Base-by-base conservation (phyloP, 1,140 invertebrate genomes). In the Sesamia nonagrioides region DNA sequence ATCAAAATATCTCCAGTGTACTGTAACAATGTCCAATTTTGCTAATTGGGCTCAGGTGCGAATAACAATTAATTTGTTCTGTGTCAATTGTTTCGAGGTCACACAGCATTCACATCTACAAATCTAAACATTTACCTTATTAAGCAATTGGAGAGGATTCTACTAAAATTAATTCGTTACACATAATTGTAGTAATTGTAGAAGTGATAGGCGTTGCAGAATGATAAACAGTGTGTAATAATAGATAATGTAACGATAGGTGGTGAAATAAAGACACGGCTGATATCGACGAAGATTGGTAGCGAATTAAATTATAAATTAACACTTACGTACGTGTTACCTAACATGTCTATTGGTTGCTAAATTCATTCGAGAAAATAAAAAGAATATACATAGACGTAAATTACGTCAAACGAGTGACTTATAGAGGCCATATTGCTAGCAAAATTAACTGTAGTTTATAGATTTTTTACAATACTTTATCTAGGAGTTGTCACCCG, bases 281-380 rank as follows among this genome's bases (percentile, higher is more conserved):
- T 27, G 21, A 21, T 48, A 69, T 33, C 15, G 21, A 9, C 37
- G 58, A 48, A 37, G 54, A 60, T 61, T 61, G 54, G 6, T 37
- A 61, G 21, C 54, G 58, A 63, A 75, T 50, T 75, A 33, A 61
- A 75, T 75, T 75, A 63, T 42, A 75, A 75, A 75, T 75, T 75
- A 75, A 63, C 73, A 48, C 40, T 42, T 42, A n/a, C n/a, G 72
- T 45, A 48, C n/a, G 15, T 11, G 56, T 75, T 75, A 63, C 27
- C 73, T 61, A 75, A 75, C n/a, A 35, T 63, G 8, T 48, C 33
- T 75, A 75, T 48, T 15, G 56, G 4, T 27, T 66, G 37, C 61
- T 66, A 42, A 66, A 66, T 42, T 66, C 37, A 66, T 66, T 66
- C 17, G 37, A 42, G 9, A 66, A 66, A 42, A 66, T 42, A 42